A percentile compares a stretch with the other conserved stretches of the same genome.
phyloP scores from a whole-genome alignment of 2,113 vertebrate species.

The Psophia crepitans region DNA sequence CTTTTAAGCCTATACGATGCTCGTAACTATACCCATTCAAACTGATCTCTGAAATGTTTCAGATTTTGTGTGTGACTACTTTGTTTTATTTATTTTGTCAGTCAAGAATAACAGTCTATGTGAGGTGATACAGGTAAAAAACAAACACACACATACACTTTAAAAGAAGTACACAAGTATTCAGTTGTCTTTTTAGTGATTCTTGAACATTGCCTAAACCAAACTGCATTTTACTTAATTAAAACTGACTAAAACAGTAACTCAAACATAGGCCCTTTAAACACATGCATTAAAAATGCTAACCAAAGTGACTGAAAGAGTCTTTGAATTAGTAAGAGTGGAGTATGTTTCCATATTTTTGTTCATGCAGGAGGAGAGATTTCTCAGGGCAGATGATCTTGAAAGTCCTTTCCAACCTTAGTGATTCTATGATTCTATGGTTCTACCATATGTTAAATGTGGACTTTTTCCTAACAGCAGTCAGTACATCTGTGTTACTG shows the following conservation, averaged over 20 bases:
- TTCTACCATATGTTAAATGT: background rate
- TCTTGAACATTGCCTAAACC: background rate
- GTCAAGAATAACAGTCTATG: background rate
- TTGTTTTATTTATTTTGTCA: background rate
- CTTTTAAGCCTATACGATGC: background rate
- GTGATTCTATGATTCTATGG: no score
- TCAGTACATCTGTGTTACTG: background rate
- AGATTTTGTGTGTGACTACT: background rate
- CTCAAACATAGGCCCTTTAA: background rate
- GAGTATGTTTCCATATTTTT: background rate
- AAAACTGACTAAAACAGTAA: background rate
- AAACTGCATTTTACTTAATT: background rate
- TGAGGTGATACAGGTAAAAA: background rate
- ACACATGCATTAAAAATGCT: background rate
- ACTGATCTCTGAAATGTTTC: constrained; percentile 18
- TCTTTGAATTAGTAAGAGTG: background rate
- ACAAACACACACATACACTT: background rate
- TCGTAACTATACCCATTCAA: background rate
- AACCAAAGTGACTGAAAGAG: background rate
- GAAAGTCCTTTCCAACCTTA: no score
- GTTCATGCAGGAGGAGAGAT: accelerated
- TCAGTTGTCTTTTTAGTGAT: background rate
- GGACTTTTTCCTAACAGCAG: background rate
- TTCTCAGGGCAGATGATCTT: no score
- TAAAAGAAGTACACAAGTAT: background rate